Base-by-base conservation (phyloP, 2,797 vertebrate genomes). In the Xiphorhynchus erythropygius region DNA sequence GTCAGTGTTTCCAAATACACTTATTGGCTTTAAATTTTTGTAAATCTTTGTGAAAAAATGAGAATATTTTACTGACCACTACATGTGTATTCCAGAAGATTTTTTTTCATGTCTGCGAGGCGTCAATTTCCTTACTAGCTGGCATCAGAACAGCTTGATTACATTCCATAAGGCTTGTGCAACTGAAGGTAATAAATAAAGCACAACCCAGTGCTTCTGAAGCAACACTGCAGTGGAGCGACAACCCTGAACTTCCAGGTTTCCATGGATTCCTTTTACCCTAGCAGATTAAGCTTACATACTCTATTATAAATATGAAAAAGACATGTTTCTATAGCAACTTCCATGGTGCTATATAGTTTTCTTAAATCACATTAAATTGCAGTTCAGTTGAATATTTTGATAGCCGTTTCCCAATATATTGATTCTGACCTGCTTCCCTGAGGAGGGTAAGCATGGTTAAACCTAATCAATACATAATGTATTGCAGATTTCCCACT, bases 321-420 rank as follows among this genome's bases (percentile, higher is more conserved):
- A 87, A 82, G 82, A 70, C 82, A 62, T 75, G 90, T 95, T 96
- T 92, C 92, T 89, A 90, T 95, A 85, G 93, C 71, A 96, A 93
- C 90, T 80, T 76, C 71, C 46, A 13, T 84, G 39, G 9, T 62
- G 35, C 68, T 60, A 32, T 33, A 28, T 39, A 62, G 21, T 71
- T 53, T 57, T 94, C 70, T 82, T 84, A 77, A 80, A 78, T 57
- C 18, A 22, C 27, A 18, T 30, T 64, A 55, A 68, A 83, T 59
- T 90, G 42, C 57, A 85, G n/a, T 63, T 52, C 46, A 68, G 53
- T 74, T 80, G 57, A 70, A n/a, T 73, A 18, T 70, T 39, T 63
- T 41, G 47, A 13, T 53, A 70, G 32, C 33, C 30, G 13, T 80
- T 75, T 91, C 37, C 28, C 49, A 39, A 13, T 37, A 27, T 11